Evolutionary conservation across 1,140 invertebrate genomes (phyloP).

Genomic region (Cherax destructor): DNA sequence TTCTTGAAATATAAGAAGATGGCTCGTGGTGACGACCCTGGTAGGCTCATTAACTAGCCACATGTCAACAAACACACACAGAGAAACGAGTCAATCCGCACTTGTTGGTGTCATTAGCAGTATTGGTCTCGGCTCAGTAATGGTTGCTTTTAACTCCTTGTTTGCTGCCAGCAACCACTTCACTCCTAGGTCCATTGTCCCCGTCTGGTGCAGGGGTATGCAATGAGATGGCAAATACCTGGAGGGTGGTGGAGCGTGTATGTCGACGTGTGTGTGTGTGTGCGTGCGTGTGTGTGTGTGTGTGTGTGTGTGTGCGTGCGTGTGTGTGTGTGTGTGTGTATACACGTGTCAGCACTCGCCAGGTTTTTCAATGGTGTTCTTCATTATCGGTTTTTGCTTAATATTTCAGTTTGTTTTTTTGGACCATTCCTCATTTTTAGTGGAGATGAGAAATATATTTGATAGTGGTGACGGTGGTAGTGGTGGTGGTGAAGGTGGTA

Average conservation of each 20-base stretch:
- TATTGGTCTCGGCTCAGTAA: neutral
- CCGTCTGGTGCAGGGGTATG: neutral
- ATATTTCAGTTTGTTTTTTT: too few relatives aligned
- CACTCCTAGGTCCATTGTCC: neutral
- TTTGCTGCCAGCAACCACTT: neutral
- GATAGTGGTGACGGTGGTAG: too few relatives aligned
- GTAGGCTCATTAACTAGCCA: neutral
- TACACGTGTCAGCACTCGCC: too few relatives aligned
- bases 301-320: neutral
- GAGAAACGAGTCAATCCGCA: neutral
- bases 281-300: neutral
- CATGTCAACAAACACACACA: neutral
- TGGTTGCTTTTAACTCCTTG: neutral
- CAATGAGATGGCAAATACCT: neutral
- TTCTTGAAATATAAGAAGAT: neutral
- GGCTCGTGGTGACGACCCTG: too few relatives aligned
- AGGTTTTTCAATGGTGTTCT: too few relatives aligned
- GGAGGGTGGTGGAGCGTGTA: neutral
- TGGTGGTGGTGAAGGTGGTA: too few relatives aligned
- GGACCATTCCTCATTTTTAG: too few relatives aligned
- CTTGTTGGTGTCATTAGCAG: neutral
- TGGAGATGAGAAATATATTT: too few relatives aligned
- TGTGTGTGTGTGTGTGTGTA: too few relatives aligned
- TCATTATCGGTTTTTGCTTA: too few relatives aligned
- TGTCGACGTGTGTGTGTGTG: neutral